Evolutionary conservation across 2,113 vertebrate species (phyloP), one percentile per base, ranked within the genome.

Genomic region (Rhea pennata): DNA sequence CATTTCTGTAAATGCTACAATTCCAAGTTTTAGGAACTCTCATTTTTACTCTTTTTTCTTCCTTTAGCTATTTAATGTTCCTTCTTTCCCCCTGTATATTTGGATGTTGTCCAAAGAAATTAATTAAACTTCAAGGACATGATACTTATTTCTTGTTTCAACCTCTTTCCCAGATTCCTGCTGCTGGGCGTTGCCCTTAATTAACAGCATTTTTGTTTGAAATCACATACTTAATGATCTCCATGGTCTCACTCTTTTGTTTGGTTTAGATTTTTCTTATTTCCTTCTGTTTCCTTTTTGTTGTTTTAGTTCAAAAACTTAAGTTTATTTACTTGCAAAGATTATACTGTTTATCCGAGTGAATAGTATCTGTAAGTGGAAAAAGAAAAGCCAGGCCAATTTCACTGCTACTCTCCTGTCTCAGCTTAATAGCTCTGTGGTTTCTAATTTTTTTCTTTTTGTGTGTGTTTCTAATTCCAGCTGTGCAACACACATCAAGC

Each of bases 201-300:
- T 98, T 97, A 97, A 96, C 90, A 95, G 90, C 87, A 97, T 94
- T 97, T 97, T 96, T 81, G 75, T 96, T 97, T 95, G 91, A 98
- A 98, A 92, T 96, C 48, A 65, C 80, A 46, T 87, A 93, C 83
- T 95, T 96, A 97, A 97, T 95, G 92, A 97, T 96, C 74, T 81
- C 78, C 81, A 4, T 90, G 70, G 69, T 96, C 92, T 88, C 93
- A 80, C 73, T 87, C 48, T 54, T 87, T 77, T 81, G 76, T 94
- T 95, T 88, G 80, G 62, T 90, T 98, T 97, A 80, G 75, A 22
- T 92, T 95, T 92, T 97, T 90, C 90, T 85, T 85, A 24, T 97
- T 98, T 97, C 89, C 77, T 97, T 88, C 96, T 92, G 84, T 44
- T 96, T 87, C 48, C 67, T 77, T 84, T 83, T 89, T 83, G 65